Conservation (phyloP, 2,888 invertebrate species). For the Napeogenes inachia region DNA sequence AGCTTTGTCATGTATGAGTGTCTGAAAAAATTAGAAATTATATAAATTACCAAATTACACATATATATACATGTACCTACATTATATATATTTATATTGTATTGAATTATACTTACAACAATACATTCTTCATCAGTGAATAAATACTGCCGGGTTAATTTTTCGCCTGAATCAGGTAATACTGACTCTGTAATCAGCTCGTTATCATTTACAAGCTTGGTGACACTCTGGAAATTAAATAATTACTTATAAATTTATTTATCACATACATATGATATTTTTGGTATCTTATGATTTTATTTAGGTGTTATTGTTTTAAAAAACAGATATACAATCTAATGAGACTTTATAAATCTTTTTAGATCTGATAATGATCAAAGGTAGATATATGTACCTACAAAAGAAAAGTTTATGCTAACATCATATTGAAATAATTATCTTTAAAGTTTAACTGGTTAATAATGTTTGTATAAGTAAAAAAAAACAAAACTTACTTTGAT, state of each 20-base stretch:
- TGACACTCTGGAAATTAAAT: conserved; percentile 69
- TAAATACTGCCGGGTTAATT: conserved; percentile 59
- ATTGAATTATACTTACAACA: conserved; percentile 50
- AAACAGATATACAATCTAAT: too few species aligned
- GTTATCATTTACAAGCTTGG: conserved; percentile 72
- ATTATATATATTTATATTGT: neutral
- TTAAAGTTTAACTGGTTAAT: too few species aligned
- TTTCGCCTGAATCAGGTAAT: conserved; percentile 53
- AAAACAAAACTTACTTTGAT: conserved; percentile 54
- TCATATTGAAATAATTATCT: too few species aligned
- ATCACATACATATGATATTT: too few species aligned
- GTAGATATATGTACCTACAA: too few species aligned
- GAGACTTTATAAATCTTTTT: too few species aligned
- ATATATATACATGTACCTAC: neutral
- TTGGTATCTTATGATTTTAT: too few species aligned
- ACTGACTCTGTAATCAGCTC: conserved; percentile 63
- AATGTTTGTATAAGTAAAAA: neutral
- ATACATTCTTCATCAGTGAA: conserved; percentile 66
- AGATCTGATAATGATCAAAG: too few species aligned
- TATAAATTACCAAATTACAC: too few species aligned
- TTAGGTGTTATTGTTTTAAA: too few species aligned
- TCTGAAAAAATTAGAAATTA: conserved; percentile 60
- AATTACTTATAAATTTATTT: neutral
- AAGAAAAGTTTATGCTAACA: too few species aligned
- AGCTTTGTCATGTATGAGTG: conserved; percentile 74